phyloP scores from a whole-genome alignment of 2,888 invertebrate species.

The Clanis bilineata region DNA sequence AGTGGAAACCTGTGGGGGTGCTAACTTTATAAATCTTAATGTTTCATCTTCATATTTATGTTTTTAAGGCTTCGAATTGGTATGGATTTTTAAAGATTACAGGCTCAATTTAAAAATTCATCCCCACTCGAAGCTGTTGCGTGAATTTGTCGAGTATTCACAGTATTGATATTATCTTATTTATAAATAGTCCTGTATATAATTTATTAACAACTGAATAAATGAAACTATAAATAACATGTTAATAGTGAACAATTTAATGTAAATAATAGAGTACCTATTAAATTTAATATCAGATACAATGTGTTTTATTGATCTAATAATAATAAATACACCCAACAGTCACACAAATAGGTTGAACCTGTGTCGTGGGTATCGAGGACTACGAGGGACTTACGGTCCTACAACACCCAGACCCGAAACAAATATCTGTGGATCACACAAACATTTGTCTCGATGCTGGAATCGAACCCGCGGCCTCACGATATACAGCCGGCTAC shows the following conservation, averaged over 20 bases:
- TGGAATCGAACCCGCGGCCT: too few species aligned
- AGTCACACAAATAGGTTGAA: too few species aligned
- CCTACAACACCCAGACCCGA: too few species aligned
- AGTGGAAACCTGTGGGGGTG: conserved; percentile 72
- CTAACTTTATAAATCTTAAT: conserved; percentile 61
- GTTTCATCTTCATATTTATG: conserved; percentile 55
- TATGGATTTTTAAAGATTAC: too few species aligned
- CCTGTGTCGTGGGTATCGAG: too few species aligned
- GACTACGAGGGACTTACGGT: too few species aligned
- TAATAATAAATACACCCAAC: too few species aligned
- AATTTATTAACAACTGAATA: conserved; percentile 80
- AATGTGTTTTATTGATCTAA: conserved; percentile 55
- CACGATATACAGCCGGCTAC: too few species aligned
- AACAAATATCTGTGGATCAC: too few species aligned
- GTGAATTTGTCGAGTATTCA: conserved; percentile 70
- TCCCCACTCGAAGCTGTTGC: conserved; percentile 39
- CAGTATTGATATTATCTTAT: conserved; percentile 80
- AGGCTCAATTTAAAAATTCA: conserved; percentile 26
- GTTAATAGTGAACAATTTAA: conserved; percentile 82
- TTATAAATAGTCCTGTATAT: conserved; percentile 81
- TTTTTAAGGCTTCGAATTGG: conserved; percentile 37
- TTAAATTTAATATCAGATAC: conserved; percentile 82
- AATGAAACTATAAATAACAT: conserved; percentile 79
- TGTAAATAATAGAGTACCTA: conserved; percentile 82
- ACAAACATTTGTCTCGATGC: too few species aligned